phyloP scores from a whole-genome alignment of 2,888 invertebrate species.

The Zaprionus obscuricornis region DNA sequence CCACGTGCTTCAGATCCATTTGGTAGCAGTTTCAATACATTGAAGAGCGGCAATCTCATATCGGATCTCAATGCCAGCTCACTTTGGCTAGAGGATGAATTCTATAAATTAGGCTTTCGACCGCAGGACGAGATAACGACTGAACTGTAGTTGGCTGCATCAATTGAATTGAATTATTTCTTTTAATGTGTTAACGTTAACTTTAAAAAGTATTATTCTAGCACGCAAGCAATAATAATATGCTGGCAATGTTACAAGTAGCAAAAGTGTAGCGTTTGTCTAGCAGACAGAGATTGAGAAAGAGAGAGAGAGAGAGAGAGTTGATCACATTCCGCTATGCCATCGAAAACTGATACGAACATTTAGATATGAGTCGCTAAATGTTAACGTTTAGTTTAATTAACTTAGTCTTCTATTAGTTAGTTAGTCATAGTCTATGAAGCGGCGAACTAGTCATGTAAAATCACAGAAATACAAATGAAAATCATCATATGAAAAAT shows the following conservation, averaged over 20 bases:
- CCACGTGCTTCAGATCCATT: constrained; percentile 84
- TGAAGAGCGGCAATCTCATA: constrained; percentile 84
- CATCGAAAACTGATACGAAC: constrained; percentile 67
- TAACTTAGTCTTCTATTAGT: constrained; percentile 23
- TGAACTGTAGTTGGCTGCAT: constrained; percentile 86
- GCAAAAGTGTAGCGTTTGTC: constrained; percentile 44
- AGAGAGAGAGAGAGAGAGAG: constrained; percentile 28
- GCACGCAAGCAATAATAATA: constrained; percentile 14
- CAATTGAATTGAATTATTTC: constrained; percentile 20
- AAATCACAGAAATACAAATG: constrained; percentile 54
- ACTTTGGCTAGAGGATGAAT: constrained; percentile 91
- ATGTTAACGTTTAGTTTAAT: constrained; percentile 67
- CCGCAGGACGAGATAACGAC: constrained; percentile 95
- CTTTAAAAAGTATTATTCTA: constrained; percentile 57
- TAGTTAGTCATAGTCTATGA: constrained; percentile 47
- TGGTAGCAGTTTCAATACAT: constrained; percentile 85
- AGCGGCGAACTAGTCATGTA: constrained; percentile 72
- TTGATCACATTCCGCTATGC: constrained; percentile 71
- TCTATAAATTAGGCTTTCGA: constrained; percentile 91
- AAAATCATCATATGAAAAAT: constrained; percentile 52
- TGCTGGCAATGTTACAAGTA: constrained; percentile 57
- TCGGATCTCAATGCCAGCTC: constrained; percentile 85
- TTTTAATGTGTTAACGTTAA: constrained; percentile 8
- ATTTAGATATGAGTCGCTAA: constrained; percentile 65
- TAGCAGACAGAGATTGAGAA: constrained; percentile 31